phyloP scores from a whole-genome alignment of 2,113 vertebrate genomes.

The Promerops cafer region DNA sequence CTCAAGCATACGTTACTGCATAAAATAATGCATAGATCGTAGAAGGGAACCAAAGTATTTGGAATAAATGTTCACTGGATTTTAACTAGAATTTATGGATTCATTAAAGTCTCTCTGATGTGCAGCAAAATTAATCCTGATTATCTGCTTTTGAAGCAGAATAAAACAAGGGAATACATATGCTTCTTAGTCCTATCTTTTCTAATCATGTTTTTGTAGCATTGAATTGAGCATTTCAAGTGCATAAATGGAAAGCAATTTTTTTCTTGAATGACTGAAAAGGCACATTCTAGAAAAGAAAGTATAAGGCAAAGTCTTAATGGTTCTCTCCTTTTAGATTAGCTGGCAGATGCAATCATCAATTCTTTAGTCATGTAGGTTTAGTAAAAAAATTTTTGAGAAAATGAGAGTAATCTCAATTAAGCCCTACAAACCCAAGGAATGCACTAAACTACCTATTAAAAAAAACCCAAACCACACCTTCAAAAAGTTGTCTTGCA shows the following conservation, averaged over 20 bases:
- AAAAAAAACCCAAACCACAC: not conserved
- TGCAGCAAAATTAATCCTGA: not conserved
- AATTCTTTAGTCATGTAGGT: not conserved
- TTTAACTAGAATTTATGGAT: not conserved
- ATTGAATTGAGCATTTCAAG: not conserved
- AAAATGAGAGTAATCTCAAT: not conserved
- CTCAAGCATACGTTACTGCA: not conserved
- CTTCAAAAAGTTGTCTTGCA: not conserved
- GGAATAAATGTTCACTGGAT: not conserved
- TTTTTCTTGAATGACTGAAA: not conserved
- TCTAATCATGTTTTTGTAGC: not conserved
- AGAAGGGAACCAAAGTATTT: not conserved
- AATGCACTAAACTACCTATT: not conserved
- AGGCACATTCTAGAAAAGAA: not conserved
- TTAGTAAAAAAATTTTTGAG: not conserved
- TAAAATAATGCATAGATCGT: not conserved
- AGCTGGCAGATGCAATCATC: not conserved
- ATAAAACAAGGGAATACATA: not conserved
- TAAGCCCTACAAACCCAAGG: not conserved
- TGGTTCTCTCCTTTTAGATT: not conserved
- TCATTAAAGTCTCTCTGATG: not conserved
- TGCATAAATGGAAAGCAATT: not conserved
- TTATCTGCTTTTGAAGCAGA: not conserved
- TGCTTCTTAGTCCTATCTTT: not conserved
- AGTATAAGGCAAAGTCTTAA: not conserved